These are phyloP conservation scores for Caenorhabditis tropicalis DNA, from an alignment of 1,140 invertebrate species.

Conservation along the genomic window DNA sequence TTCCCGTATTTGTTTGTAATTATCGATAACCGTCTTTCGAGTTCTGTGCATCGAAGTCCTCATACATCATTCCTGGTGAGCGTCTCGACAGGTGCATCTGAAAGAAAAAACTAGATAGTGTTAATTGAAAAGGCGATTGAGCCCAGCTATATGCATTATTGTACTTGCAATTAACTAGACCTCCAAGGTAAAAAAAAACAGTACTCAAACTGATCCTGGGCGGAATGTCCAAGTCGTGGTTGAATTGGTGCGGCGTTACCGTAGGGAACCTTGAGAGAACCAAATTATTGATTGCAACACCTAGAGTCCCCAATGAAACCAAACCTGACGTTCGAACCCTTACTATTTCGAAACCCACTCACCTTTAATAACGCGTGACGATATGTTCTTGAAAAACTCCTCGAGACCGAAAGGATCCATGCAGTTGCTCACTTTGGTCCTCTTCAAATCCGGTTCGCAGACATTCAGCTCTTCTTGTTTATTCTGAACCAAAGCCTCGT, in stretches of 20 bases:
- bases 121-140: no score
- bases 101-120: background rate
- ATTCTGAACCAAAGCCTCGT: slow-evolving; percentile 46
- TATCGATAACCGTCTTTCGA: no score
- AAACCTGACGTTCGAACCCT: background rate
- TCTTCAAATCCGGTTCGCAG: background rate
- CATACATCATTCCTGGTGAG: background rate
- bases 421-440: background rate
- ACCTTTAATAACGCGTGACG: background rate
- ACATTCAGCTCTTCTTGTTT: background rate
- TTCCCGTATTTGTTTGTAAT: background rate
- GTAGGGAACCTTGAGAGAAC: slow-evolving; percentile 26
- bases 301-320: background rate
- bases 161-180: background rate
- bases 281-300: background rate
- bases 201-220: background rate
- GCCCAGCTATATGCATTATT: background rate
- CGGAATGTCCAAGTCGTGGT: background rate
- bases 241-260: background rate
- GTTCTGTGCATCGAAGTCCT: background rate
- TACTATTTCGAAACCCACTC: background rate
- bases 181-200: background rate
- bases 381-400: slow-evolving; percentile 43
- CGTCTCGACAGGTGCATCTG: background rate
- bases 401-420: slow-evolving; percentile 49